phyloP scores from a whole-genome alignment of 2,888 invertebrate genomes.

The Agonopterix heracliana region DNA sequence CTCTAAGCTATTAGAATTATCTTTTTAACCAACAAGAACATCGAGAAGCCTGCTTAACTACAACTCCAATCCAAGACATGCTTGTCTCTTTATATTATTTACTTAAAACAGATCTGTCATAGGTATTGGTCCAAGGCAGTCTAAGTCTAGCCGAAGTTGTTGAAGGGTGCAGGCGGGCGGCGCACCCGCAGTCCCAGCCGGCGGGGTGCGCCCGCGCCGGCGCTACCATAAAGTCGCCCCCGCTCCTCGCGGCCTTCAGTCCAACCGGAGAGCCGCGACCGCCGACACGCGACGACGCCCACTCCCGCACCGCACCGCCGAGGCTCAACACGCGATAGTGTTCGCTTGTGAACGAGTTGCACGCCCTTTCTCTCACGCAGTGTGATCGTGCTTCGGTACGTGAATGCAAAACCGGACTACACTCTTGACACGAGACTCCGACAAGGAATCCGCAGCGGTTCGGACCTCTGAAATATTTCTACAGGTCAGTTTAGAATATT shows the following conservation, averaged over 20 bases:
- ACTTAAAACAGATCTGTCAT: too few species aligned
- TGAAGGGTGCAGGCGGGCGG: background rate
- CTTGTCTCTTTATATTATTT: too few species aligned
- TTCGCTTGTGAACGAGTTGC: constrained; percentile 45
- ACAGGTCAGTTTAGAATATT: constrained; percentile 46
- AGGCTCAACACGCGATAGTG: constrained; percentile 60
- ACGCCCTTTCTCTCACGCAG: constrained; percentile 74
- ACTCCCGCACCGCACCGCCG: constrained; percentile 39
- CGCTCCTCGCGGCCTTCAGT: constrained; percentile 73
- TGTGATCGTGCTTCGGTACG: constrained; percentile 69
- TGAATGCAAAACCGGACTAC: constrained; percentile 73
- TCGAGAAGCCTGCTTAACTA: too few species aligned
- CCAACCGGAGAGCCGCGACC: constrained; percentile 55
- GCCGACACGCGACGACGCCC: constrained; percentile 64
- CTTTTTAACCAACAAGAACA: too few species aligned
- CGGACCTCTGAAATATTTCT: constrained; percentile 45
- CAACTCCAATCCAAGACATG: too few species aligned
- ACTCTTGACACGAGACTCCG: constrained; percentile 55
- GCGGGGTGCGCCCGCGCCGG: constrained; percentile 14
- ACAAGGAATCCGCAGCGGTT: constrained; percentile 45
- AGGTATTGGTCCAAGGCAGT: too few species aligned
- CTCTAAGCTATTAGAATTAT: too few species aligned
- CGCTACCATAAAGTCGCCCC: constrained; percentile 61
- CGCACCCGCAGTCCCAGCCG: constrained; percentile 1
- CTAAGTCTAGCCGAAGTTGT: too few species aligned